Percentiles rank a stretch among this genome's conserved stretches.
Conservation (phyloP, 2,797 vertebrate genomes). For the Distichodus sexfasciatus region DNA sequence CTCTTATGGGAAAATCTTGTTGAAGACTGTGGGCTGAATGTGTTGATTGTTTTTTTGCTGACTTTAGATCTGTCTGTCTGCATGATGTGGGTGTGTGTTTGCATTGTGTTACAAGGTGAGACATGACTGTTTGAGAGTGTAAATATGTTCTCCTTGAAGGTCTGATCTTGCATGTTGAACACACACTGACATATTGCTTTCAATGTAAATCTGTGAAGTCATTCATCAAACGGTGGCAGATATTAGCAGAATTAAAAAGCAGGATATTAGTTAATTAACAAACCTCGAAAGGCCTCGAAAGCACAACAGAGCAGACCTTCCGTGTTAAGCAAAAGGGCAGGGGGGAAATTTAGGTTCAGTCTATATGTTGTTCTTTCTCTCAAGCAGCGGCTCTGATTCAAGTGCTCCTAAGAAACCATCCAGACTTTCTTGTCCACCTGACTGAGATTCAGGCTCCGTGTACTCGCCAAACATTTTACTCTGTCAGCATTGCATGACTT, state of each 20-base stretch:
- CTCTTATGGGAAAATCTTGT: too few species aligned
- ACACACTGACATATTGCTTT: not conserved
- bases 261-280: too few species aligned
- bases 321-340: too few species aligned
- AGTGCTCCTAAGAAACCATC: not conserved
- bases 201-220: not conserved
- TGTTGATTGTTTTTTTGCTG: not conserved
- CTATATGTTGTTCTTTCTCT: too few species aligned
- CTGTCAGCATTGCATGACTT: not conserved
- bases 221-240: not conserved
- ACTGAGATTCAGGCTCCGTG: not conserved
- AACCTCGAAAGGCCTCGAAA: too few species aligned
- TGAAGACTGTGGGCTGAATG: too few species aligned
- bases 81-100: not conserved
- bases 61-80: not conserved
- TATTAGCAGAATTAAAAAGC: too few species aligned
- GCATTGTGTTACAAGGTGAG: not conserved
- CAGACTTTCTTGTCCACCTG: not conserved
- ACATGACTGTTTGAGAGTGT: not conserved
- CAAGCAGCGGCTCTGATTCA: too few species aligned
- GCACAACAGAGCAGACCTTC: too few species aligned
- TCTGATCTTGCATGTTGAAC: not conserved
- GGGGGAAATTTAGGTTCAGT: too few species aligned
- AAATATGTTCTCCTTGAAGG: not conserved
- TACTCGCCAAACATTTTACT: not conserved